These are phyloP conservation scores for Agrotis exclamationis DNA, from an alignment of 2,888 invertebrate species.

Conservation along the genomic window DNA sequence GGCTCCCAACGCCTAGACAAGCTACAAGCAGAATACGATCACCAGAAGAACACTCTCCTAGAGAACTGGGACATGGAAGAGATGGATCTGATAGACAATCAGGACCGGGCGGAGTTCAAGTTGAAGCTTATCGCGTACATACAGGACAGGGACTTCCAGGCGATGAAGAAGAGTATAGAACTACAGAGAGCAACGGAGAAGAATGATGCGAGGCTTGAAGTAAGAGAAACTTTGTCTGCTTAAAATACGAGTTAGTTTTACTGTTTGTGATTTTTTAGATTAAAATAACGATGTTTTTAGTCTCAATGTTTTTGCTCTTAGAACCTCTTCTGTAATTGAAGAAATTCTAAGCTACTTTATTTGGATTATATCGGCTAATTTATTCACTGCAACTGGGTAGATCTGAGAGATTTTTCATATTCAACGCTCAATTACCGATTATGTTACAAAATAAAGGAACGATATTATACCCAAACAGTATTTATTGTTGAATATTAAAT, in stretches of 20 bases:
- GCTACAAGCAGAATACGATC: conserved; percentile 90
- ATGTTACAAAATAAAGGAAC: no score
- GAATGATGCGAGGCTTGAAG: conserved; percentile 86
- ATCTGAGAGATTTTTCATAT: no score
- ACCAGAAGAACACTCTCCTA: conserved; percentile 89
- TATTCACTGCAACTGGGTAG: no score
- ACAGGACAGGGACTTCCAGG: conserved; percentile 85
- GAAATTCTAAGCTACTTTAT: no score
- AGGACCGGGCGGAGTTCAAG: conserved; percentile 90
- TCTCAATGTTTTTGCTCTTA: no score
- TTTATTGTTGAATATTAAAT: conserved; percentile 22
- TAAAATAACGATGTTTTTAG: no score
- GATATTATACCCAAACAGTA: conserved; percentile 8
- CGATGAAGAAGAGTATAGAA: conserved; percentile 75
- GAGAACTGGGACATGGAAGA: conserved; percentile 91
- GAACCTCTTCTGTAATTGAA: no score
- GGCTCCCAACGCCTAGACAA: conserved; percentile 91
- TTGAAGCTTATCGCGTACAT: conserved; percentile 91
- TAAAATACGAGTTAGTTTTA: not conserved
- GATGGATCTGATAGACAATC: conserved; percentile 85
- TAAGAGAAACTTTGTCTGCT: conserved; percentile 57
- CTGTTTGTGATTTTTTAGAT: not conserved
- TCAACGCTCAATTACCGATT: no score
- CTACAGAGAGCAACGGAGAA: conserved; percentile 80
- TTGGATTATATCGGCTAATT: no score